Conservation (phyloP, 2,113 vertebrate species). For the Phainopepla nitens region DNA sequence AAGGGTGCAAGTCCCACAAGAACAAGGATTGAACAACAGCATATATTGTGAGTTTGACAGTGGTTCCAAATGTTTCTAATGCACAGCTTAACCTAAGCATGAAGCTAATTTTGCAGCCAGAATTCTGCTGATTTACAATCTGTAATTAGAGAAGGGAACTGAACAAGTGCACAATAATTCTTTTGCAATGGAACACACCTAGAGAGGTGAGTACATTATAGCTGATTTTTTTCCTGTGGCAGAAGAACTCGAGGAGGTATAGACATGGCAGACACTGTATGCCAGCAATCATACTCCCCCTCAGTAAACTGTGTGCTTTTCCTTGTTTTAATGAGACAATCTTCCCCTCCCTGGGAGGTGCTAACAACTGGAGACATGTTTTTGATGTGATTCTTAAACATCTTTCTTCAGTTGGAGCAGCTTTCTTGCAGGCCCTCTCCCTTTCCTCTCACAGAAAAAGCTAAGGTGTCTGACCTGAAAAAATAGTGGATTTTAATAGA, state of each 20-base stretch:
- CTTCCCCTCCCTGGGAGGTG: conserved; percentile 78
- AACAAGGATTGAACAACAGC: conserved; percentile 15
- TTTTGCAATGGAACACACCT: conserved; percentile 72
- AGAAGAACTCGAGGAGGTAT: conserved; percentile 28
- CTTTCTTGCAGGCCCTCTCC: conserved; percentile 73
- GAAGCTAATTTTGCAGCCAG: conserved; percentile 11
- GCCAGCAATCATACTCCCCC: conserved; percentile 79
- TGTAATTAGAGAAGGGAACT: conserved; percentile 80
- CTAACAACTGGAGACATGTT: conserved; percentile 76
- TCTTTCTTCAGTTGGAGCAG: conserved; percentile 76
- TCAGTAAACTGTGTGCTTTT: conserved; percentile 83
- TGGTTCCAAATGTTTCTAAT: background rate
- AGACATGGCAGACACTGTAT: conserved; percentile 72
- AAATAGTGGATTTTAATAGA: conserved; percentile 38
- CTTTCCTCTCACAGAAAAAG: conserved; percentile 82
- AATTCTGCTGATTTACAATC: conserved; percentile 25
- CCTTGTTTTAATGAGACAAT: conserved; percentile 84
- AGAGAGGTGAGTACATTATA: conserved; percentile 74
- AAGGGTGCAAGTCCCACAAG: conserved; percentile 36
- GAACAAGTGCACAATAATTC: conserved; percentile 40
- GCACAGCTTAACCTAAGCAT: conserved; percentile 47
- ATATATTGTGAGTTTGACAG: background rate
- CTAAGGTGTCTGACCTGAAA: conserved; percentile 69
- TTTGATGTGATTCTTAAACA: conserved; percentile 85
- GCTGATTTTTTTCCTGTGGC: conserved; percentile 72